phyloP scores from a whole-genome alignment of 2,888 invertebrate genomes.

The Lithophane socia region DNA sequence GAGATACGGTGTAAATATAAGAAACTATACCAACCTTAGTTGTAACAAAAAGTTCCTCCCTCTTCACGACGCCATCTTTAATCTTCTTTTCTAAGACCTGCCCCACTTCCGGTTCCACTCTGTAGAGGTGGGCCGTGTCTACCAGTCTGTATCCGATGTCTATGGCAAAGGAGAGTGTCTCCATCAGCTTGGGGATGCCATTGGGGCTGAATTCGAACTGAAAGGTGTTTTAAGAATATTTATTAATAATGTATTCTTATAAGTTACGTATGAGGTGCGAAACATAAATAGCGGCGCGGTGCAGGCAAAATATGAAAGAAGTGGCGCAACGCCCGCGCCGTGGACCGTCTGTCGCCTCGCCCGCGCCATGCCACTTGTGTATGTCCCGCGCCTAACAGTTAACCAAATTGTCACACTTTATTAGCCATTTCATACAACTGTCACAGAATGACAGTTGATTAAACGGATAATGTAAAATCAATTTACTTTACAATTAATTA shows the following conservation, averaged over 20 bases:
- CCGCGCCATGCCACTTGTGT: too few species aligned
- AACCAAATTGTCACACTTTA: too few species aligned
- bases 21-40: conserved; percentile 87
- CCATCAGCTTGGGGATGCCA: conserved; percentile 79
- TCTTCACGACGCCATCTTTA: conserved; percentile 91
- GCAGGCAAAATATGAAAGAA: too few species aligned
- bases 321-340: too few species aligned
- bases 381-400: too few species aligned
- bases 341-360: too few species aligned
- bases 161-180: conserved; percentile 93
- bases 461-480: too few species aligned
- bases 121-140: conserved; percentile 93
- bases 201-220: conserved; percentile 72
- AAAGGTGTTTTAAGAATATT: not conserved
- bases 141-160: conserved; percentile 94
- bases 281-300: too few species aligned
- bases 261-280: not conserved
- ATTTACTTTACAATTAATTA: too few species aligned
- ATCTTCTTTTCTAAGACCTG: conserved; percentile 91
- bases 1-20: too few species aligned
- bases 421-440: too few species aligned
- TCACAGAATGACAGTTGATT: too few species aligned
- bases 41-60: conserved; percentile 93
- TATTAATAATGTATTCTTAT: not conserved
- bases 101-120: conserved; percentile 93